Conservation (phyloP, 2,888 invertebrate species). For the Ashinkailepas kermadecensis region DNA sequence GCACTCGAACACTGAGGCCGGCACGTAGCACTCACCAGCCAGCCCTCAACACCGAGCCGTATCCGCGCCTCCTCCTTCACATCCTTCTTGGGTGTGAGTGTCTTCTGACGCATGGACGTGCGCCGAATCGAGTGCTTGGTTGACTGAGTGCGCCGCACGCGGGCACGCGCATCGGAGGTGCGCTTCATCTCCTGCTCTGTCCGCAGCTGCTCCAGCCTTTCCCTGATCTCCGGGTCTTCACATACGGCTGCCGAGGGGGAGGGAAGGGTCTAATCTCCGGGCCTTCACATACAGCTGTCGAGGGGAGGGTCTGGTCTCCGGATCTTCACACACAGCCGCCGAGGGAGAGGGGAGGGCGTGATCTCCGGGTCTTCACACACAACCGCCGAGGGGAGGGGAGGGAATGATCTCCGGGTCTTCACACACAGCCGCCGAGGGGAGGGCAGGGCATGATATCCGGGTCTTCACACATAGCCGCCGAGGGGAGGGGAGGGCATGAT, state of each 20-base stretch:
- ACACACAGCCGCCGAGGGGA: no score
- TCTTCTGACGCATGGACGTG: slow-evolving; percentile 87
- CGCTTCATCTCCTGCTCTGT: slow-evolving; percentile 79
- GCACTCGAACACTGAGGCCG: background rate
- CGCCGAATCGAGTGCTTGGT: slow-evolving; percentile 63
- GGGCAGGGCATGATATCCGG: no score
- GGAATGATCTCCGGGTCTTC: no score
- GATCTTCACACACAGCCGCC: no score
- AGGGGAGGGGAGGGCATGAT: no score
- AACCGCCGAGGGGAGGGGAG: no score
- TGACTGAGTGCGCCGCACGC: slow-evolving; percentile 57
- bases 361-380: no score
- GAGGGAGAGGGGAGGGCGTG: no score
- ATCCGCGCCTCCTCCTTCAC: slow-evolving; percentile 84
- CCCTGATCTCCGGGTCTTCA: slow-evolving; percentile 88
- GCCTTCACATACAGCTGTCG: no score
- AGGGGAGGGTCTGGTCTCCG: no score
- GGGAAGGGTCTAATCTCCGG: no score
- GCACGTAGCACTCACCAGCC: background rate
- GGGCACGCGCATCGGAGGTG: slow-evolving; percentile 52
- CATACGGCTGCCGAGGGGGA: slow-evolving; percentile 69
- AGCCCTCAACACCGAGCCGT: slow-evolving; percentile 40
- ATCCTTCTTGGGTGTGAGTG: slow-evolving; percentile 67
- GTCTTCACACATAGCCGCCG: no score
- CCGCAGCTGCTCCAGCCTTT: slow-evolving; percentile 75